Percentiles rank a stretch among this genome's conserved stretches.
Conservation (phyloP, 2,113 vertebrate species). For the Protobothrops flavoviridis region DNA sequence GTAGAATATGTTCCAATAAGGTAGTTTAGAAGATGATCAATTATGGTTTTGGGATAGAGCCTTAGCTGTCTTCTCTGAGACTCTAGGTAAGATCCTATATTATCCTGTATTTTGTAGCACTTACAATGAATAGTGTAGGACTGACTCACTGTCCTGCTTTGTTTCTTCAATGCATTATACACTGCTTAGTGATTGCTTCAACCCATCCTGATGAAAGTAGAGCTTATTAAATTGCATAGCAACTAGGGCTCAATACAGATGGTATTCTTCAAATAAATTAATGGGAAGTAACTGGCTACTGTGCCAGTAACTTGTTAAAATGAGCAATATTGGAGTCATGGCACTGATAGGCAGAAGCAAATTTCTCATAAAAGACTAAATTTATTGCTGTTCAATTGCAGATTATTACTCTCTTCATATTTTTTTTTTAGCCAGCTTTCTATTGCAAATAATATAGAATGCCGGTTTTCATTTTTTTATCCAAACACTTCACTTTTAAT, state of each 20-base stretch:
- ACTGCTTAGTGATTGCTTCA: neutral
- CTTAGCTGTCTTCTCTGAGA: neutral
- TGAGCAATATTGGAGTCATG: neutral
- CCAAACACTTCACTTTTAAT: neutral
- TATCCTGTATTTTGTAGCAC: neutral
- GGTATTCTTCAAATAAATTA: neutral
- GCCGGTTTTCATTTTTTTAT: neutral
- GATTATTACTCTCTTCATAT: neutral
- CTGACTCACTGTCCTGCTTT: neutral
- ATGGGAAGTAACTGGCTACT: neutral
- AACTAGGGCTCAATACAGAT: neutral
- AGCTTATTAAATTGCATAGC: neutral
- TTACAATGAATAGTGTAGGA: neutral
- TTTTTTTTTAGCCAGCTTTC: neutral
- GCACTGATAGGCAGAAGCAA: neutral
- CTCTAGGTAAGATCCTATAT: neutral
- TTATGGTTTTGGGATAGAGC: neutral
- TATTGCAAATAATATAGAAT: neutral
- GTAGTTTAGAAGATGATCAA: neutral
- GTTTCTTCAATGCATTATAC: neutral
- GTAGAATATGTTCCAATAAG: neutral
- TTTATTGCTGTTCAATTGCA: neutral
- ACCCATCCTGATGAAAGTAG: neutral
- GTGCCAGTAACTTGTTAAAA: slow-evolving; percentile 7
- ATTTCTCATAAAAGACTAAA: neutral